A percentile compares a stretch with the other conserved stretches of the same genome.
phyloP scores from a whole-genome alignment of 2,113 vertebrate genomes.

The Spilogale gracilis region DNA sequence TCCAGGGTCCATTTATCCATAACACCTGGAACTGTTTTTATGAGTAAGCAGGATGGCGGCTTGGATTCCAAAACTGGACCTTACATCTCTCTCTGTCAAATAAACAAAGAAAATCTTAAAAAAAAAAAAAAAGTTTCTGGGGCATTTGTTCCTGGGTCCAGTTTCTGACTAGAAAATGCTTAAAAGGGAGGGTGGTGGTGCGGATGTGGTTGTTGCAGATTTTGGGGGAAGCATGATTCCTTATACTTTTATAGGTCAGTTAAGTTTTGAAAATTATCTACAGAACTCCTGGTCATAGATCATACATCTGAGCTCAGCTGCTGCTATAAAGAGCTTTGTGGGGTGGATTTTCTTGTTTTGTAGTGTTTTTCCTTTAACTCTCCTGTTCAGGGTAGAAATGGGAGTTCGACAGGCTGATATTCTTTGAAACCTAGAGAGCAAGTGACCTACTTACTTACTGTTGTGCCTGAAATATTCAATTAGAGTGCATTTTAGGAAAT shows the following conservation, averaged over 20 bases:
- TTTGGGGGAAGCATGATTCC: not conserved
- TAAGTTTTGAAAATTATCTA: constrained; percentile 50
- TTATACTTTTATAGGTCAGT: constrained; percentile 53
- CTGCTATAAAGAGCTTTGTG: not conserved
- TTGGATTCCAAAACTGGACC: too few species aligned
- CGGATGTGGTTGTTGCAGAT: not conserved
- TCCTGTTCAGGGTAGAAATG: not conserved
- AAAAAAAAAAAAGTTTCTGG: too few species aligned
- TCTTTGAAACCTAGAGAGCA: constrained; percentile 69
- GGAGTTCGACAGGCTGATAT: not conserved
- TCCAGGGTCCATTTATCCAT: too few species aligned
- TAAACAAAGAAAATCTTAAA: too few species aligned
- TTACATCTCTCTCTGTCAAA: too few species aligned
- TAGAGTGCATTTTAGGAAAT: constrained; percentile 70
- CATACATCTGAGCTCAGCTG: not conserved
- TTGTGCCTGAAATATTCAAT: constrained; percentile 60
- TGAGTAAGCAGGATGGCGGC: too few species aligned
- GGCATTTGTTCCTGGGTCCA: constrained; percentile 48
- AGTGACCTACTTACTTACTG: constrained; percentile 70
- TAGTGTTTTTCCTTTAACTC: constrained; percentile 41
- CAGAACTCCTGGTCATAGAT: not conserved
- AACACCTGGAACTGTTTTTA: too few species aligned
- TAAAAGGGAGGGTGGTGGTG: not conserved
- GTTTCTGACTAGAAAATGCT: constrained; percentile 62
- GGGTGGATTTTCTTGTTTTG: not conserved